Conservation (phyloP, 2,797 vertebrate species). For the Phalanger gymnotis region DNA sequence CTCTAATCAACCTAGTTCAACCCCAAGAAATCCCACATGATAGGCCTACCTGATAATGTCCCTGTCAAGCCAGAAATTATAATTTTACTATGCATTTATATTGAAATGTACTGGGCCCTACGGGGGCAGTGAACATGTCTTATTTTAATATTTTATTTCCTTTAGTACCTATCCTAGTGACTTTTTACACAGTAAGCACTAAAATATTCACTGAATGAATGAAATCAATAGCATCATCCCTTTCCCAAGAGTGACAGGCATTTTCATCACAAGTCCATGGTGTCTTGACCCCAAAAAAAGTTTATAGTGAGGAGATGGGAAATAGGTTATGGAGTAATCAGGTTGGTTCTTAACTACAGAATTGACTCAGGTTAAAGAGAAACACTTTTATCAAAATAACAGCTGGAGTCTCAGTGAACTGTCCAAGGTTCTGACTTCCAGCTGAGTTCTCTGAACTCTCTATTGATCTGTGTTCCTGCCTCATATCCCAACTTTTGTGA, state of each 20-base stretch:
- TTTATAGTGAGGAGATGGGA: neutral
- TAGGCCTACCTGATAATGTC: neutral
- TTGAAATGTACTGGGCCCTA: neutral
- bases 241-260: neutral
- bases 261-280: neutral
- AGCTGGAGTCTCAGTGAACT: neutral
- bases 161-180: neutral
- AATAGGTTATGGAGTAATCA: neutral
- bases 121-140: neutral
- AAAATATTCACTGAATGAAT: neutral
- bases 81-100: neutral
- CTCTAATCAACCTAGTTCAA: neutral
- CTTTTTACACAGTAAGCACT: neutral
- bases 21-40: neutral
- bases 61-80: neutral
- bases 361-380: neutral
- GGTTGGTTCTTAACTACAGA: neutral
- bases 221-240: neutral
- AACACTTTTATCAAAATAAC: neutral
- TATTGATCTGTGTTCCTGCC: neutral
- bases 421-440: neutral
- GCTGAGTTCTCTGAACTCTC: neutral
- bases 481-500: neutral
- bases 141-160: neutral
- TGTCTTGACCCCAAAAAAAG: neutral